A percentile compares a stretch with the other conserved stretches of the same genome.
Evolutionary conservation across 2,888 invertebrate genomes (phyloP).

Genomic region (Rutpela maculata): DNA sequence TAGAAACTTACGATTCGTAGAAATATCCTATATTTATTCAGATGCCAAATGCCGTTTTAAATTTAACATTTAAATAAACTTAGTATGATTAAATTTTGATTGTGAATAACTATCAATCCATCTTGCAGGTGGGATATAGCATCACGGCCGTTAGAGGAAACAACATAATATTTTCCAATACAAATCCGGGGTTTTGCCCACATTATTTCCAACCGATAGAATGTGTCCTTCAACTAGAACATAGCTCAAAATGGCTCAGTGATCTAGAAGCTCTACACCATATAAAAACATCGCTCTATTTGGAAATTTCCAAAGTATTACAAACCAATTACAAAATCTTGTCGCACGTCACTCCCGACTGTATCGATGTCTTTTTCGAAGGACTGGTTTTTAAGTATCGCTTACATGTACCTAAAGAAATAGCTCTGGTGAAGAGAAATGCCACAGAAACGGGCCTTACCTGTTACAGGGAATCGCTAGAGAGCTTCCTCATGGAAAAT

Average conservation of each 20-base stretch:
- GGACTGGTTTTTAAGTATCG: slow-evolving; percentile 81
- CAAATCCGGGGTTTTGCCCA: slow-evolving; percentile 64
- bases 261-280: slow-evolving; percentile 87
- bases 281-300: slow-evolving; percentile 90
- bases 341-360: slow-evolving; percentile 76
- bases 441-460: slow-evolving; percentile 80
- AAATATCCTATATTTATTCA: too few species aligned
- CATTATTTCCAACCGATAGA: slow-evolving; percentile 73
- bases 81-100: too few species aligned
- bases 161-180: slow-evolving; percentile 67
- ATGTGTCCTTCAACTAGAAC: slow-evolving; percentile 78
- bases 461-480: slow-evolving; percentile 82
- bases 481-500: slow-evolving; percentile 82
- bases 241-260: slow-evolving; percentile 95
- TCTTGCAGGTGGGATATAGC: slow-evolving; percentile 52
- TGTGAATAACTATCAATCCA: too few species aligned
- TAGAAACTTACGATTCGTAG: too few species aligned
- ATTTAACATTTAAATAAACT: too few species aligned
- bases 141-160: slow-evolving; percentile 62
- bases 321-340: slow-evolving; percentile 76
- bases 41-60: too few species aligned
- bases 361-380: slow-evolving; percentile 78
- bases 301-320: slow-evolving; percentile 85
- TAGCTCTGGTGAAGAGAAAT: slow-evolving; percentile 83
- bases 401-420: slow-evolving; percentile 88